phyloP scores from a whole-genome alignment of 2,888 invertebrate genomes.

The Onthophagus sagittarius region DNA sequence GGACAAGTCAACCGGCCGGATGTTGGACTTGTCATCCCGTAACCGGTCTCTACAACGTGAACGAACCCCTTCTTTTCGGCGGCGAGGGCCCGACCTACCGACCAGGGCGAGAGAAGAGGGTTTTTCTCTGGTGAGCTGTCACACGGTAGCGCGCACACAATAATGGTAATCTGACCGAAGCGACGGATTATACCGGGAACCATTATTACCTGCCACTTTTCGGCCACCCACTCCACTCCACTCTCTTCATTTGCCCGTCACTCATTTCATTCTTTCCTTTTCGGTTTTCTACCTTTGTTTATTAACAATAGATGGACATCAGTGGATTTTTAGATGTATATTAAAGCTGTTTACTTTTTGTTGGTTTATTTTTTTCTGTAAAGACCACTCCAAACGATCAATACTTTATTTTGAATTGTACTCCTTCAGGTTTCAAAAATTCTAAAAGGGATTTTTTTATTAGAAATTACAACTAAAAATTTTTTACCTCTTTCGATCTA shows the following conservation, averaged over 20 bases:
- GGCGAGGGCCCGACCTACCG: conserved; percentile 21
- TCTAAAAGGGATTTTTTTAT: no score
- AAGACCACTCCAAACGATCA: neutral
- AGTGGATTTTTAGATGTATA: neutral
- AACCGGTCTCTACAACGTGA: conserved; percentile 1
- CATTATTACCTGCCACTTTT: neutral
- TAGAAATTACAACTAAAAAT: no score
- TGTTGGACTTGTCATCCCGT: conserved; percentile 43
- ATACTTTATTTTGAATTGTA: neutral
- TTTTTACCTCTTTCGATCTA: no score
- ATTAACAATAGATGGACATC: neutral
- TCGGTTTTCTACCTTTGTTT: neutral
- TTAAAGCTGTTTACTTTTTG: neutral
- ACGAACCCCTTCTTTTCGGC: conserved; percentile 24
- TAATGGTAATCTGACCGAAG: conserved; percentile 42
- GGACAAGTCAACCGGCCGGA: conserved; percentile 49
- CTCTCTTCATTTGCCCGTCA: neutral
- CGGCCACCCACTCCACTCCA: neutral
- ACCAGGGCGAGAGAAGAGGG: conserved; percentile 39
- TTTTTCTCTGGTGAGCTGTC: conserved; percentile 39
- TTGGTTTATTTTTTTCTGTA: neutral
- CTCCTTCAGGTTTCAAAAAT: no score
- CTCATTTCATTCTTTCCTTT: neutral
- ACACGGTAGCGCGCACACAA: conserved; percentile 44
- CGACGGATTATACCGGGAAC: neutral